Evolutionary conservation across 2,797 vertebrate species (phyloP).

Genomic region (Atherinosoma microstoma): DNA sequence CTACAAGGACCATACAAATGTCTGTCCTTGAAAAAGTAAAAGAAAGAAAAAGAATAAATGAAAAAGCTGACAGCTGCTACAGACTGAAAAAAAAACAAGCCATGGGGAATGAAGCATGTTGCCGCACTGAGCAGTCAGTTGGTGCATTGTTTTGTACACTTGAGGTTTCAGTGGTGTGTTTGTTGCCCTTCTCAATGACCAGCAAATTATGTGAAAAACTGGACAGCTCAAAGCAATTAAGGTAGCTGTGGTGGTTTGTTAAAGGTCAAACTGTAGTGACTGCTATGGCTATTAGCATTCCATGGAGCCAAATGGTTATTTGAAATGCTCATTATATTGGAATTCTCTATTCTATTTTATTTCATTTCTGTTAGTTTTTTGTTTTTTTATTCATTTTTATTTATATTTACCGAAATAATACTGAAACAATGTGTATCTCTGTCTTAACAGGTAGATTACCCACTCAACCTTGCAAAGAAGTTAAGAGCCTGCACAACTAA

Average conservation of each 20-base stretch:
- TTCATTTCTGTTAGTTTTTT: no score
- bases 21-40: not conserved
- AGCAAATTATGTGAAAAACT: not conserved
- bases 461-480: no score
- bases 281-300: not conserved
- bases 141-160: not conserved
- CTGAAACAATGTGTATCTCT: no score
- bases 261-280: constrained; percentile 19
- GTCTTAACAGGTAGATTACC: no score
- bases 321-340: not conserved
- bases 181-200: not conserved
- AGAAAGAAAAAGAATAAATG: not conserved
- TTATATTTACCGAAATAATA: no score
- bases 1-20: not conserved
- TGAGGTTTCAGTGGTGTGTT: not conserved
- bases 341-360: not conserved
- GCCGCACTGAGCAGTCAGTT: not conserved
- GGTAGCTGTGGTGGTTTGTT: not conserved
- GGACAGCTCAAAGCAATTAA: not conserved
- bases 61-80: not conserved
- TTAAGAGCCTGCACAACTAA: no score
- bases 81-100: constrained; percentile 16
- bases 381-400: no score
- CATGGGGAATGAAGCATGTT: not conserved
- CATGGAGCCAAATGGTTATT: not conserved